Evolutionary conservation across 2,113 vertebrate genomes (phyloP), one percentile per base, ranked within the genome.

Genomic region (Notiomystis cincta): DNA sequence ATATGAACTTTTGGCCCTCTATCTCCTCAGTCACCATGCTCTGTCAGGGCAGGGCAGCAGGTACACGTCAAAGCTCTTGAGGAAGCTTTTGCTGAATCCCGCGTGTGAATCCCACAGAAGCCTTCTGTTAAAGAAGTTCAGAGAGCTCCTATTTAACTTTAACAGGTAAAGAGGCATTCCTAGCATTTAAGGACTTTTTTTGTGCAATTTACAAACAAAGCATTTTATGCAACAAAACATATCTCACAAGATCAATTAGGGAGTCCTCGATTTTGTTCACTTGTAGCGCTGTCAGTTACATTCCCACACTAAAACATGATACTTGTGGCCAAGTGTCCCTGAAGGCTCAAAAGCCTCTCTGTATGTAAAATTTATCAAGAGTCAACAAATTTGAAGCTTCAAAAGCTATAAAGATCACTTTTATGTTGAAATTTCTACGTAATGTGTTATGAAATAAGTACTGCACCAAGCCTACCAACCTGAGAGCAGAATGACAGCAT

Each of bases 301-400:
- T 1, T 18, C 37, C 14, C 28, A 37, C n/a, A 37, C 25, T 64
- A 42, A 53, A 70, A 35, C 7, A n/a, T 0, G 0, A 21, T 5
- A n/a, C 15, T n/a, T 51, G 9, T 4, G 23, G 27, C 13, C 40
- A 80, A 76, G 72, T 16, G 25, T 30, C 44, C n/a, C 65, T 7
- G 5, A 45, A 62, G 19, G 42, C 21, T 65, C 11, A 81, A 48
- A 94, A 81, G 25, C 28, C 19, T 65, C n/a, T 60, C 14, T 44
- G 3, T 2, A 12, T 7, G n/a, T 5, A 40, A 40, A 81, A 45
- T 65, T 28, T 47, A 31, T 15, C 42, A n/a, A 3, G 15, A 44
- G 37, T 7, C 73, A 57, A 47, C 13, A 66, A 71, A 70, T 22
- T 27, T 35, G 67, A 64, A 82, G 14, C 58, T 45, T 58, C 25